These are phyloP conservation scores for Parazoanthus darwini DNA, from an alignment of 92 coral and sea anemone species.

Conservation along the genomic window DNA sequence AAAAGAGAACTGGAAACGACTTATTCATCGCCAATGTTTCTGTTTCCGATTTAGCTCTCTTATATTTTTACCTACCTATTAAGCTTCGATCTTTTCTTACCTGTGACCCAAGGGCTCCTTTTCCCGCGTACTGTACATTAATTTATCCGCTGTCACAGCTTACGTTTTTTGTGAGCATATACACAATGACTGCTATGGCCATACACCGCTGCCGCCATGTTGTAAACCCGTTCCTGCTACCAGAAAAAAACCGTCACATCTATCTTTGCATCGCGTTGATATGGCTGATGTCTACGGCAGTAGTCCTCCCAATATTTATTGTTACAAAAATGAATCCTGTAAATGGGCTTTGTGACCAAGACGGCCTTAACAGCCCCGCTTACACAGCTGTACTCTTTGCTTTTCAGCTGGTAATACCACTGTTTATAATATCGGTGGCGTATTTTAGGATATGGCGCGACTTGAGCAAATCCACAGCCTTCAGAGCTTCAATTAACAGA, in stretches of 20 bases:
- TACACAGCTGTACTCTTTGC: background rate
- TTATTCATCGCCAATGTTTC: conserved; percentile 43
- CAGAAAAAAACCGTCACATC: conserved; percentile 12
- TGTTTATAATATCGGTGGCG: conserved; percentile 29
- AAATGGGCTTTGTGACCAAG: background rate
- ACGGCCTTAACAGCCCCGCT: background rate
- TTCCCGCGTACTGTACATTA: conserved; percentile 22
- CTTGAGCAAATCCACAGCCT: conserved; percentile 29
- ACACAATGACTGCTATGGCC: conserved; percentile 48
- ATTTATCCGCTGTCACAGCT: conserved; percentile 33
- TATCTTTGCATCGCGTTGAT: conserved; percentile 5
- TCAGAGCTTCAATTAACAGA: conserved; percentile 29
- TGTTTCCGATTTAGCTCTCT: conserved; percentile 26
- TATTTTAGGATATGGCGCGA: conserved; percentile 28
- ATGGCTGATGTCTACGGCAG: conserved; percentile 1
- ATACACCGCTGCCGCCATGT: conserved; percentile 44
- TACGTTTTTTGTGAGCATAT: conserved; percentile 38
- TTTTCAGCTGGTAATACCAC: conserved; percentile 9
- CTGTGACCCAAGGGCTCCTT: background rate
- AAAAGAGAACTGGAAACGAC: conserved; percentile 36
- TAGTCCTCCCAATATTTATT: background rate
- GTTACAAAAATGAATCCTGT: background rate
- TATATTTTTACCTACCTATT: conserved; percentile 17
- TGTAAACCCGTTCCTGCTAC: conserved; percentile 34
- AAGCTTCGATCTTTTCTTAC: background rate